Percentiles rank a stretch among this genome's conserved stretches.
Conservation (phyloP, 53 echinoderm and acorn worm genomes). For the Crossaster papposus region DNA sequence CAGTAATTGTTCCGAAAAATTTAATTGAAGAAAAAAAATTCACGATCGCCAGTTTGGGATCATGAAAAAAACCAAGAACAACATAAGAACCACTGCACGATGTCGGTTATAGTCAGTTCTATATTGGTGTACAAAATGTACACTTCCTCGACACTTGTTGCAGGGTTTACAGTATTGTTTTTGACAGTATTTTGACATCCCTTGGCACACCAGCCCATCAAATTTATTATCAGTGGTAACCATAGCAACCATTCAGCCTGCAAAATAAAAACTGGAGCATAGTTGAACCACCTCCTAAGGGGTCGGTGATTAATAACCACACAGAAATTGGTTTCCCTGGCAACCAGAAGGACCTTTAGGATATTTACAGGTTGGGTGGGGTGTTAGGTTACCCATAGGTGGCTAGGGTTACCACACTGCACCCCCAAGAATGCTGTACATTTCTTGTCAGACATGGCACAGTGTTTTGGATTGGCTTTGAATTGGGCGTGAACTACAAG, state of each 20-base stretch:
- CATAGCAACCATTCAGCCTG: not conserved
- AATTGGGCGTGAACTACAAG: constrained; percentile 32
- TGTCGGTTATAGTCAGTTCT: no score
- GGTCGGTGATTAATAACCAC: not conserved
- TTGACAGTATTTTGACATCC: not conserved
- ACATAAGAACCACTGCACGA: no score
- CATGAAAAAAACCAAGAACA: no score
- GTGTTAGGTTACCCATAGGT: not conserved
- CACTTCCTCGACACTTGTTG: not conserved
- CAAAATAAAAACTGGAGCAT: not conserved
- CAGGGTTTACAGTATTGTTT: no score
- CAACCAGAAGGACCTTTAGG: not conserved
- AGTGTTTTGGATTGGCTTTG: not conserved
- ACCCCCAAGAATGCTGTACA: not conserved
- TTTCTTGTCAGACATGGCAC: constrained; percentile 26
- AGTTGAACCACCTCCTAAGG: constrained; percentile 1
- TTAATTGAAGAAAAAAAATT: no score
- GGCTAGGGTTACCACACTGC: constrained; percentile 11
- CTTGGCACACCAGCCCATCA: not conserved
- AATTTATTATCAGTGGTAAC: not conserved
- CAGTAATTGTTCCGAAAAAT: no score
- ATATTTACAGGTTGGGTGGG: not conserved
- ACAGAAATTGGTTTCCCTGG: not conserved
- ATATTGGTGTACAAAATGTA: no score
- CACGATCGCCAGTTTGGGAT: no score